Evolutionary conservation across 2,113 vertebrate genomes (phyloP).

Genomic region (Lycaon pictus): DNA sequence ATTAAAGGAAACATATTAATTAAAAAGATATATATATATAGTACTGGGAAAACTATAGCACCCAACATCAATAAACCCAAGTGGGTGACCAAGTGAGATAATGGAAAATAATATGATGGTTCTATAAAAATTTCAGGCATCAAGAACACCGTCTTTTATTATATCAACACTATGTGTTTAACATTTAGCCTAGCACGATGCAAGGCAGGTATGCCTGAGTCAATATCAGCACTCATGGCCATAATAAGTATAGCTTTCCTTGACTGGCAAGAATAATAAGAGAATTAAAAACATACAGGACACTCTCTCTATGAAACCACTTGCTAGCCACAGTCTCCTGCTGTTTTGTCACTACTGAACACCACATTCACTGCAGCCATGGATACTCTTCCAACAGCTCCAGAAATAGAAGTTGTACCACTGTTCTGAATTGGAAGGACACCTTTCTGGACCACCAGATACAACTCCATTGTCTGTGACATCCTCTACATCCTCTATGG

Average conservation of each 20-base stretch:
- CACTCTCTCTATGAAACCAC: neutral
- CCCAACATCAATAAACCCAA: neutral
- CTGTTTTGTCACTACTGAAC: neutral
- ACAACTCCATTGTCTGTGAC: neutral
- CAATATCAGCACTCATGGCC: neutral
- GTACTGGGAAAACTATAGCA: neutral
- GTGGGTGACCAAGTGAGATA: neutral
- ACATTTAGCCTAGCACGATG: neutral
- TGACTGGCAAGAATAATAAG: neutral
- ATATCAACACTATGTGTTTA: neutral
- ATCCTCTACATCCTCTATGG: neutral
- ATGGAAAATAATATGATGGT: neutral
- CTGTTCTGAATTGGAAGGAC: neutral
- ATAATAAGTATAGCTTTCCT: neutral
- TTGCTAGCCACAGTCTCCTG: neutral
- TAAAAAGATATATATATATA: neutral
- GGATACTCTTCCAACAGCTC: neutral
- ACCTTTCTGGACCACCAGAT: neutral
- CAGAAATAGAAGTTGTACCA: neutral
- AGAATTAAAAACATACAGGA: neutral
- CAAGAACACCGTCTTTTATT: neutral
- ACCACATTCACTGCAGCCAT: neutral
- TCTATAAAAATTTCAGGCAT: neutral
- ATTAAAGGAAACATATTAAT: neutral
- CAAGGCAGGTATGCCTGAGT: neutral